These are phyloP conservation scores for Hypotaenidia okinawae DNA, from an alignment of 2,797 vertebrate genomes.

Conservation along the genomic window DNA sequence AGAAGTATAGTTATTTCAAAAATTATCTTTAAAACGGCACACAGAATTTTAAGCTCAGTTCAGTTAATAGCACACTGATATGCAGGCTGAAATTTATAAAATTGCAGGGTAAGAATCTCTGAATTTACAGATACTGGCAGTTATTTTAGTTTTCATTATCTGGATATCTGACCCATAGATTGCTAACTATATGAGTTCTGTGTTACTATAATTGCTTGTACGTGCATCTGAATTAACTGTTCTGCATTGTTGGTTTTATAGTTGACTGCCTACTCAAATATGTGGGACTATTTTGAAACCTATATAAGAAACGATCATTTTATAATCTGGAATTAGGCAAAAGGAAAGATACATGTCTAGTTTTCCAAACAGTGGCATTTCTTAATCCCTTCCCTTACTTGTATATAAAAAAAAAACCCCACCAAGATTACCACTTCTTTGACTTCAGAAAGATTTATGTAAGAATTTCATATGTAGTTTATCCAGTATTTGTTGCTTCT, in stretches of 20 bases:
- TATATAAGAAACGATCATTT: background rate
- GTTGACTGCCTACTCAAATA: background rate
- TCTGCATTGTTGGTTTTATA: background rate
- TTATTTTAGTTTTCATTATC: constrained; percentile 22
- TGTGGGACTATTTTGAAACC: background rate
- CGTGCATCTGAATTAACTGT: constrained; percentile 7
- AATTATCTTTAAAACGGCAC: constrained; percentile 49
- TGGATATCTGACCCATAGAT: background rate
- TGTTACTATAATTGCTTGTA: background rate
- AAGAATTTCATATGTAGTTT: background rate
- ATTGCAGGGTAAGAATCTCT: background rate
- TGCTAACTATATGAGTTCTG: background rate
- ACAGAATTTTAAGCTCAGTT: constrained; percentile 44
- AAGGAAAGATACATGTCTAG: background rate
- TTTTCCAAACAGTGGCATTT: background rate
- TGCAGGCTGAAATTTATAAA: constrained; percentile 5
- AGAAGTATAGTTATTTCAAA: constrained; percentile 36
- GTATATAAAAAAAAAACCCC: background rate
- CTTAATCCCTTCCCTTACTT: background rate
- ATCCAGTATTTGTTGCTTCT: background rate
- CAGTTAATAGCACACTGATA: background rate
- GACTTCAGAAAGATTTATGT: background rate
- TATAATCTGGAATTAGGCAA: background rate
- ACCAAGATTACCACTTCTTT: background rate
- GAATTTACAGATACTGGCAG: background rate